These are phyloP conservation scores for Slavum lentiscoides DNA, from an alignment of 2,888 invertebrate genomes.

Conservation along the genomic window DNA sequence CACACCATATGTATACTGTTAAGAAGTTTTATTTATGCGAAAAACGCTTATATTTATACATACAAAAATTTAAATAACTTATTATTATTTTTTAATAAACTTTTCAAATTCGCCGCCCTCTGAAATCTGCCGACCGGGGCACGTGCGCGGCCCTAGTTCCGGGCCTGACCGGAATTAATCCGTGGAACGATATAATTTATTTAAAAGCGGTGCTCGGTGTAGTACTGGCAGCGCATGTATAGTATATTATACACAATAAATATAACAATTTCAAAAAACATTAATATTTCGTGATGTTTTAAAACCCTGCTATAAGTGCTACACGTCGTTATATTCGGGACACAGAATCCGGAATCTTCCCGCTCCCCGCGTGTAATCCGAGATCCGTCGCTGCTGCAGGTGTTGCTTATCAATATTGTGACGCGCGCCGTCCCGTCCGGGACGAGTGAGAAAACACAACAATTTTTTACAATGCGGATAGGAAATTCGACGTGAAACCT, in stretches of 20 bases:
- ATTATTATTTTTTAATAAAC: no score
- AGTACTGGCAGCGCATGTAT: no score
- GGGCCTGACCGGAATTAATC: constrained; percentile 13
- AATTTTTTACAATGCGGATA: neutral
- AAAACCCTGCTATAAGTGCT: no score
- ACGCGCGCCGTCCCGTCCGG: constrained; percentile 10
- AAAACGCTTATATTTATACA: no score
- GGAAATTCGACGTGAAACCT: constrained; percentile 9
- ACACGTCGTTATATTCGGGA: constrained; percentile 4
- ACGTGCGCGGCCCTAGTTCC: neutral
- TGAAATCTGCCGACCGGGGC: no score
- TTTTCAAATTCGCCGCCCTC: no score
- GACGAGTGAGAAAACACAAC: constrained; percentile 29
- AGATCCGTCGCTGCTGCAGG: constrained; percentile 39
- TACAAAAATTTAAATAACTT: no score
- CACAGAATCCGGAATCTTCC: constrained; percentile 23
- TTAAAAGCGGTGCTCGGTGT: neutral
- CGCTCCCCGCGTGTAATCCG: constrained; percentile 10
- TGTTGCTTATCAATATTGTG: constrained; percentile 48
- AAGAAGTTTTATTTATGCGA: no score
- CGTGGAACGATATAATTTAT: constrained; percentile 5
- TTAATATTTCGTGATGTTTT: no score
- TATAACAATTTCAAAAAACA: no score
- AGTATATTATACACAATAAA: no score
- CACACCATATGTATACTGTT: no score